Evolutionary conservation across 2,113 vertebrate species (phyloP).

Genomic region (Panurus biarmicus): DNA sequence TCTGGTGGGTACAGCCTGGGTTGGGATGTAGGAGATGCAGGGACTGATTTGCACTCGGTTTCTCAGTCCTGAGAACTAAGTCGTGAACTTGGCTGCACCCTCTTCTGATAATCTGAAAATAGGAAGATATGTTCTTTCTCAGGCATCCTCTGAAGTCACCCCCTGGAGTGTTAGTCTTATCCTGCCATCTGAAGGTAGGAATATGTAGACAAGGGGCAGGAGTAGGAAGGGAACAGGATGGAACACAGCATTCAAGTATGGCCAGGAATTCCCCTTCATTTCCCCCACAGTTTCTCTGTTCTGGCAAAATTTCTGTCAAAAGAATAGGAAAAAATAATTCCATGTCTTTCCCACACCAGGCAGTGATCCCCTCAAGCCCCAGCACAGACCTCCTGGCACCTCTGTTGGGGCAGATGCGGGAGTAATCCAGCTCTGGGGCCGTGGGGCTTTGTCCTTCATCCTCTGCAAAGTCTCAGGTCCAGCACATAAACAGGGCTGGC

Average conservation of each 20-base stretch:
- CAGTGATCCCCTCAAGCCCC: neutral
- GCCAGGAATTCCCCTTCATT: neutral
- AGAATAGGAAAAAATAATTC: neutral
- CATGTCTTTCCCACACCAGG: neutral
- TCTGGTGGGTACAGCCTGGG: neutral
- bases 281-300: neutral
- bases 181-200: neutral
- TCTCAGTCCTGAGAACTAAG: neutral
- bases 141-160: neutral
- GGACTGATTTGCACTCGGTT: rapidly evolving
- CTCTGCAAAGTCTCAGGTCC: neutral
- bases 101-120: neutral
- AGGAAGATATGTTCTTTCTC: neutral
- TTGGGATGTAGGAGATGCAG: neutral
- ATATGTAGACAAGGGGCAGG: neutral
- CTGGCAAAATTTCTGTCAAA: neutral
- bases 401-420: rapidly evolving
- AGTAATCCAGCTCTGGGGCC: neutral
- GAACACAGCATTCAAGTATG: neutral
- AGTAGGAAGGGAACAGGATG: neutral
- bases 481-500: neutral
- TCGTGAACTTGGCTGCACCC: neutral
- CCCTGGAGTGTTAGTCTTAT: neutral
- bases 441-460: neutral
- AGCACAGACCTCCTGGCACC: neutral